These are phyloP conservation scores for Callosobruchus maculatus DNA, from an alignment of 2,888 invertebrate genomes.

Conservation along the genomic window DNA sequence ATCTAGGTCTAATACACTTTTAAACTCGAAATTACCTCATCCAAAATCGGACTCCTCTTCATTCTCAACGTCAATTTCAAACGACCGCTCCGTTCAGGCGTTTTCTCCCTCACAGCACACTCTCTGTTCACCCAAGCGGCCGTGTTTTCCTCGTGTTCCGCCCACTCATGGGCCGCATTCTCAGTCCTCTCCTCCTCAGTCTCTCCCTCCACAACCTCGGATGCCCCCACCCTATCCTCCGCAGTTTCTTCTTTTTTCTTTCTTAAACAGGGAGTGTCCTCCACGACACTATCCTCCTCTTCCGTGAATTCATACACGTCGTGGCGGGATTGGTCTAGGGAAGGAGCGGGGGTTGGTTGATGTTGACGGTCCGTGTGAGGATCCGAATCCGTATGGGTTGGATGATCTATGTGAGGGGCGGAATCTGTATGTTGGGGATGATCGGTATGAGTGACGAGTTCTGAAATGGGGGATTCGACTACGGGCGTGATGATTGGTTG, in stretches of 20 bases:
- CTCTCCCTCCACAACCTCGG: slow-evolving; percentile 19
- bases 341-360: background rate
- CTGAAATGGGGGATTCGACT: background rate
- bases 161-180: background rate
- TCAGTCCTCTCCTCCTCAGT: slow-evolving; percentile 34
- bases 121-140: background rate
- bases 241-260: slow-evolving; percentile 10
- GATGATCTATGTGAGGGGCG: background rate
- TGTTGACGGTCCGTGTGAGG: background rate
- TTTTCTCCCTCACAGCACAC: slow-evolving; percentile 25
- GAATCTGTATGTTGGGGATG: background rate
- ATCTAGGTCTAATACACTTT: no score
- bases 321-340: background rate
- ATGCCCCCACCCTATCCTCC: slow-evolving; percentile 25
- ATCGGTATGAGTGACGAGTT: background rate
- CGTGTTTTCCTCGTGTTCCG: background rate
- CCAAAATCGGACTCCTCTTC: slow-evolving; percentile 81
- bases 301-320: slow-evolving; percentile 50
- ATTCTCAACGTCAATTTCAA: slow-evolving; percentile 79
- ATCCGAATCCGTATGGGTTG: no score
- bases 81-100: slow-evolving; percentile 47
- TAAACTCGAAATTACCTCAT: slow-evolving; percentile 57
- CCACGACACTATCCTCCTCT: background rate
- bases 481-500: background rate
- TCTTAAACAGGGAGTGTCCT: background rate